Conservation (phyloP, 2,113 vertebrate genomes). For the Erythrolamprus reginae region DNA sequence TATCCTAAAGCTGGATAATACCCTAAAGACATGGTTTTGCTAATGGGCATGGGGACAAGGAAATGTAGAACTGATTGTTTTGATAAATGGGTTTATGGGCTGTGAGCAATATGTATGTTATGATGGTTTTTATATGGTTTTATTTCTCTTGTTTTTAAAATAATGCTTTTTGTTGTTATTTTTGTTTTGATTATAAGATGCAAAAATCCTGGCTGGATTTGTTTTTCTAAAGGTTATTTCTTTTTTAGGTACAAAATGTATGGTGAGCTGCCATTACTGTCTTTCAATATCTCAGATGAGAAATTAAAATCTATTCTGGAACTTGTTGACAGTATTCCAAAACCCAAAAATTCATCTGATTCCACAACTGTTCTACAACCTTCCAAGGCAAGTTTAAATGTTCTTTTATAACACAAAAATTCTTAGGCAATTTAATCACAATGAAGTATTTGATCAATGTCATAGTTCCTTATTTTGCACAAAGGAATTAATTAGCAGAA, state of each 20-base stretch:
- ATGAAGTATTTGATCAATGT: not conserved
- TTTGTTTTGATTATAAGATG: not conserved
- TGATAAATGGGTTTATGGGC: not conserved
- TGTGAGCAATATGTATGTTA: not conserved
- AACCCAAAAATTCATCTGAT: conserved; percentile 72
- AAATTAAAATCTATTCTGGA: conserved; percentile 84
- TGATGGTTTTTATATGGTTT: not conserved
- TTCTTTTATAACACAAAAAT: not conserved
- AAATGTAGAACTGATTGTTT: not conserved
- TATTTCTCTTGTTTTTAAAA: not conserved
- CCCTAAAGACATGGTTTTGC: not conserved
- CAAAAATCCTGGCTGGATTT: not conserved
- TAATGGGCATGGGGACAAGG: not conserved
- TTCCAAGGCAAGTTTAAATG: conserved; percentile 69
- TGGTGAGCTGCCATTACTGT: conserved; percentile 87
- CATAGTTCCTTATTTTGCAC: not conserved
- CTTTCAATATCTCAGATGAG: conserved; percentile 86
- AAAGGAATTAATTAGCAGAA: not conserved
- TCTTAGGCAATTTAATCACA: not conserved
- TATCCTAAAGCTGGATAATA: not conserved
- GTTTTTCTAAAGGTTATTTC: not conserved
- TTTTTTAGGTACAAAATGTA: conserved; percentile 85
- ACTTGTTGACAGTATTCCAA: conserved; percentile 89
- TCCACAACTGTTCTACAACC: conserved; percentile 51
- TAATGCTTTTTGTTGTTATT: not conserved